Conservation (phyloP, 1,140 invertebrate species). For the Drosophila tropicalis region DNA sequence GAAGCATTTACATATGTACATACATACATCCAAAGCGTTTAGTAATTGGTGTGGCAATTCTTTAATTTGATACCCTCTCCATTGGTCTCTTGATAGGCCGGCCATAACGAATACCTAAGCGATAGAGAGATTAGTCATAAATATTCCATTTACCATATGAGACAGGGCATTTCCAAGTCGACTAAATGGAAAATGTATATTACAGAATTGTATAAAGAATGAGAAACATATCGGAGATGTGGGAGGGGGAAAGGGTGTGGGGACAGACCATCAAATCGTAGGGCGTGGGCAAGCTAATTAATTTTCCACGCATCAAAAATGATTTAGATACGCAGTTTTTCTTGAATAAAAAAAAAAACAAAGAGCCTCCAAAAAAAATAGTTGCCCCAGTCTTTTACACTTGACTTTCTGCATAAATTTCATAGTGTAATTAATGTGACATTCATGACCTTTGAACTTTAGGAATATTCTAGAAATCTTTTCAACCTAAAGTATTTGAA, state of each 20-base stretch:
- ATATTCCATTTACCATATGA: too few relatives aligned
- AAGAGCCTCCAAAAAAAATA: neutral
- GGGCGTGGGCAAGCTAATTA: conserved; percentile 56
- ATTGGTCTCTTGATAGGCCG: neutral
- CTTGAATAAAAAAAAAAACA: neutral
- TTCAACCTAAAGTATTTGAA: too few relatives aligned
- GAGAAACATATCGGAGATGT: neutral
- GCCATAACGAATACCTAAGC: too few relatives aligned
- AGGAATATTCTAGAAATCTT: neutral
- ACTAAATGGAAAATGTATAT: neutral
- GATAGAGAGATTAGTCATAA: too few relatives aligned
- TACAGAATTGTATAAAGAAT: neutral
- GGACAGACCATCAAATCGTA: conserved; percentile 31
- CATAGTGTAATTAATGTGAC: neutral
- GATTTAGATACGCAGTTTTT: conserved; percentile 27
- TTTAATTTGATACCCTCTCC: neutral
- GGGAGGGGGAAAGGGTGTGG: neutral
- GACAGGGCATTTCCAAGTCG: neutral
- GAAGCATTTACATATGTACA: conserved; percentile 9
- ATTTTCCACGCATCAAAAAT: conserved; percentile 38
- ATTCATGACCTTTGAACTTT: neutral
- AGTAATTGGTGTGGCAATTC: conserved; percentile 12
- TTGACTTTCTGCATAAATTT: neutral
- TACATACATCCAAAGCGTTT: too few relatives aligned
- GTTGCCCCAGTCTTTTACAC: conserved; percentile 8